Evolutionary conservation across 2,113 vertebrate genomes (phyloP).

Genomic region (Motacilla alba): DNA sequence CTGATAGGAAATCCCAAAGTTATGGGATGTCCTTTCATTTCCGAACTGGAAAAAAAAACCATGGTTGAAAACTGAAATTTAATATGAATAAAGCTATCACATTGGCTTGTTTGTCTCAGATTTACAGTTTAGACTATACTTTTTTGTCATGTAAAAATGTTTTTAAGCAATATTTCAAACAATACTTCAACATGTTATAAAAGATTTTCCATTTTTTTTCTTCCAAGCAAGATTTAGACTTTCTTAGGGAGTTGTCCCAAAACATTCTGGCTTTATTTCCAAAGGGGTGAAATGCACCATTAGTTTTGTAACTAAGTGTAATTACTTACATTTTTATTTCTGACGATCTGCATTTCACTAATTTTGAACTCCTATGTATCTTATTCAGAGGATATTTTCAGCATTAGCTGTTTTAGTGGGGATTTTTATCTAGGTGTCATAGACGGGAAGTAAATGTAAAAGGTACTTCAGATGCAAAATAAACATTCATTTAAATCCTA

Average conservation of each 20-base stretch:
- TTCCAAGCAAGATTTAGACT: not conserved
- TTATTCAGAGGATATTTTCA: not conserved
- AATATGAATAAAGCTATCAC: not conserved
- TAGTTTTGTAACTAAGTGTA: not conserved
- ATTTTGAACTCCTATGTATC: not conserved
- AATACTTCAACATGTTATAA: not conserved
- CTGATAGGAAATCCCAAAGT: not conserved
- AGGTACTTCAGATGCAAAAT: constrained; percentile 23
- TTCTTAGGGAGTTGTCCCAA: not conserved
- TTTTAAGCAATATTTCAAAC: not conserved
- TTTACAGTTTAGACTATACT: not conserved
- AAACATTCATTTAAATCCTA: constrained; percentile 51
- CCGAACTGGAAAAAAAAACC: not conserved
- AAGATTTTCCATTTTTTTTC: not conserved
- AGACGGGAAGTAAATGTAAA: constrained; percentile 18
- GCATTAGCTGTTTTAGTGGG: not conserved
- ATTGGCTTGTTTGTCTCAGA: not conserved
- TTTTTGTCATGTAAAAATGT: not conserved
- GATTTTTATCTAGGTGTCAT: not conserved
- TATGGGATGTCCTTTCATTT: not conserved
- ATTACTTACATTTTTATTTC: not conserved
- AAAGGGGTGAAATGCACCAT: not conserved
- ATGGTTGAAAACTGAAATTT: not conserved
- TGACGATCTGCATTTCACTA: not conserved
- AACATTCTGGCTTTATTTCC: not conserved